A percentile compares a stretch with the other conserved stretches of the same genome.
Conservation (phyloP, 1,140 invertebrate genomes). For the Polyergus mexicanus region DNA sequence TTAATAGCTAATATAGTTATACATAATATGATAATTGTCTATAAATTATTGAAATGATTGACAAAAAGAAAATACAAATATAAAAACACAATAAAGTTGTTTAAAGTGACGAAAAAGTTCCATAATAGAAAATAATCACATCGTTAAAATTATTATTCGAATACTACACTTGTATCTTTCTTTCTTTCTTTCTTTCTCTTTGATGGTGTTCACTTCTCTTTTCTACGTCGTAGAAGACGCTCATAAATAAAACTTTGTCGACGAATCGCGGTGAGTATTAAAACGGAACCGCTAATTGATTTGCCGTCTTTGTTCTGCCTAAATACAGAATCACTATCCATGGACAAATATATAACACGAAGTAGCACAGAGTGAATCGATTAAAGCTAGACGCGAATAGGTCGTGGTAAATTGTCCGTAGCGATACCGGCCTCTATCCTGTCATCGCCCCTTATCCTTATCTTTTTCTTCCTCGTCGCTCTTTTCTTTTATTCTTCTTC, state of each 20-base stretch:
- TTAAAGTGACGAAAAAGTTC: neutral
- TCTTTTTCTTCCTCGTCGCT: neutral
- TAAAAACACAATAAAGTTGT: neutral
- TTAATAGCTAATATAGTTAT: neutral
- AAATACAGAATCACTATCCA: neutral
- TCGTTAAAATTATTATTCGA: neutral
- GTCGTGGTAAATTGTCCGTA: conserved; percentile 43
- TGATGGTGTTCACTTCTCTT: neutral
- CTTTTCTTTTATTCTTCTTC: conserved; percentile 45
- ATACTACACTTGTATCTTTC: neutral
- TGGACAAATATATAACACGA: conserved; percentile 26
- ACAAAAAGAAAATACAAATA: neutral
- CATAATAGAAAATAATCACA: conserved; percentile 14
- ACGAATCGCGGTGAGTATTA: neutral
- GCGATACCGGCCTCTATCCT: conserved; percentile 24
- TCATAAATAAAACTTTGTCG: neutral
- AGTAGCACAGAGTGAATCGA: conserved; percentile 52
- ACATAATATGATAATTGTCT: neutral
- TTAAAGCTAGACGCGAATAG: conserved; percentile 42
- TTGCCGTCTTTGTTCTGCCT: conserved; percentile 19
- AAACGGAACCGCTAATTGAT: conserved; percentile 40
- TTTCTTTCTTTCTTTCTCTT: neutral
- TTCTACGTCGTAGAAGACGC: neutral
- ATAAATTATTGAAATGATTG: neutral
- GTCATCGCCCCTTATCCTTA: neutral